phyloP scores from a whole-genome alignment of 2,888 invertebrate genomes.

The Cacoxenus indagator region DNA sequence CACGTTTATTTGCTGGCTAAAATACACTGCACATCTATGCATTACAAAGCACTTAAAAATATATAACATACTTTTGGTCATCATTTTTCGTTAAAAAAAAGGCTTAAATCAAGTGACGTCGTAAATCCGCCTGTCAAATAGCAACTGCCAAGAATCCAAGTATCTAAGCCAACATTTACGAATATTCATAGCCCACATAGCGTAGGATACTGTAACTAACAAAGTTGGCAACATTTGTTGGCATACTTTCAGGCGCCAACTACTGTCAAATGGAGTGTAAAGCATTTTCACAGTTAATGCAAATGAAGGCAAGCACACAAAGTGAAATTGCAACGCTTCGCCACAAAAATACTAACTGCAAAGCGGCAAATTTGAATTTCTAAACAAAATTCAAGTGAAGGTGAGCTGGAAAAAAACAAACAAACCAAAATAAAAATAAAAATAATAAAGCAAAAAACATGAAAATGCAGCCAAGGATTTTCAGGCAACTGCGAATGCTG shows the following conservation, averaged over 20 bases:
- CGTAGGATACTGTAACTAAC: neutral
- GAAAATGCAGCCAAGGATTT: constrained; percentile 26
- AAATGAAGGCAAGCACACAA: constrained; percentile 16
- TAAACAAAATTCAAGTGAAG: constrained; percentile 33
- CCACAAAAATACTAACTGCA: constrained; percentile 38
- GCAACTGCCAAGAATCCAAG: neutral
- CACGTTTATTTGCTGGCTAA: too few species aligned
- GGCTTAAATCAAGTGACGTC: neutral
- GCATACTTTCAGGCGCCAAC: constrained; percentile 55
- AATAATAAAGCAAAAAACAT: constrained; percentile 11
- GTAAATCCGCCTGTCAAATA: neutral
- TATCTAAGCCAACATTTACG: neutral
- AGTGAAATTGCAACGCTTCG: neutral
- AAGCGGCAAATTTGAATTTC: neutral
- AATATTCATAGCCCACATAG: neutral
- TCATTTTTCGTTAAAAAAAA: too few species aligned
- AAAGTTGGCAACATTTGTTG: constrained; percentile 1
- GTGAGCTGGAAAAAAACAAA: constrained; percentile 30
- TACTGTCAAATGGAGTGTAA: constrained; percentile 50
- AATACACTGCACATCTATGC: too few species aligned
- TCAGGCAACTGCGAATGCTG: neutral
- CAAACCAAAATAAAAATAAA: constrained; percentile 37
- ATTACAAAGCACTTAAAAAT: too few species aligned
- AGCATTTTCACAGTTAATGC: constrained; percentile 49
- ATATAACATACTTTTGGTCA: too few species aligned